Evolutionary conservation across 2,797 vertebrate species (phyloP).

Genomic region (Thalassophryne amazonica): DNA sequence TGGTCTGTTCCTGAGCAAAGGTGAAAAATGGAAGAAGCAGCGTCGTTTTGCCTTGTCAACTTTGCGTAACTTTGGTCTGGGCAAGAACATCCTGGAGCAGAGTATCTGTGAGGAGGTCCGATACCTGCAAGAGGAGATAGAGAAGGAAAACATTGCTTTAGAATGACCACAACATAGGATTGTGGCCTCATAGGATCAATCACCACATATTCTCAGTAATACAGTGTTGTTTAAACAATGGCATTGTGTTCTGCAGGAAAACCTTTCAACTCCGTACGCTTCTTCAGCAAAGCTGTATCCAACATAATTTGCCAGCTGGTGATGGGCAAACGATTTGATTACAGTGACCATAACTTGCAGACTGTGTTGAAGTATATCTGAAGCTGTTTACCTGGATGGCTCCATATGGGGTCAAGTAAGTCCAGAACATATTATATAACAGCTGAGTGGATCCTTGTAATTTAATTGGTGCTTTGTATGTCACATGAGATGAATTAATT

Average conservation of each 20-base stretch:
- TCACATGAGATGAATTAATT: too few species aligned
- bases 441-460: too few species aligned
- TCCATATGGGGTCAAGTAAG: too few species aligned
- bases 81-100: conserved; percentile 54
- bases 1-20: conserved; percentile 64
- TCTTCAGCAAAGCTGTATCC: conserved; percentile 65
- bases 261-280: conserved; percentile 43
- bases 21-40: conserved; percentile 59
- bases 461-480: too few species aligned
- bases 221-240: background rate
- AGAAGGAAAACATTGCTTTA: conserved; percentile 53
- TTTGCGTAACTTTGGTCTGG: conserved; percentile 63
- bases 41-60: conserved; percentile 67
- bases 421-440: too few species aligned
- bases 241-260: conserved; percentile 36
- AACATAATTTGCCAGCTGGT: conserved; percentile 75
- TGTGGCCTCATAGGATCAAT: background rate
- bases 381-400: too few species aligned
- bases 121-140: conserved; percentile 57
- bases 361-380: too few species aligned
- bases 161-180: background rate
- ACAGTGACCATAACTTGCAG: conserved; percentile 58
- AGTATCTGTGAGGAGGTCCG: conserved; percentile 59
- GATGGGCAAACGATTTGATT: conserved; percentile 67
- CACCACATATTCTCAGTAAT: background rate